Evolutionary conservation across 2,797 vertebrate genomes (phyloP), one percentile per base, ranked within the genome.

Genomic region (Notoglanidium macrostoma): DNA sequence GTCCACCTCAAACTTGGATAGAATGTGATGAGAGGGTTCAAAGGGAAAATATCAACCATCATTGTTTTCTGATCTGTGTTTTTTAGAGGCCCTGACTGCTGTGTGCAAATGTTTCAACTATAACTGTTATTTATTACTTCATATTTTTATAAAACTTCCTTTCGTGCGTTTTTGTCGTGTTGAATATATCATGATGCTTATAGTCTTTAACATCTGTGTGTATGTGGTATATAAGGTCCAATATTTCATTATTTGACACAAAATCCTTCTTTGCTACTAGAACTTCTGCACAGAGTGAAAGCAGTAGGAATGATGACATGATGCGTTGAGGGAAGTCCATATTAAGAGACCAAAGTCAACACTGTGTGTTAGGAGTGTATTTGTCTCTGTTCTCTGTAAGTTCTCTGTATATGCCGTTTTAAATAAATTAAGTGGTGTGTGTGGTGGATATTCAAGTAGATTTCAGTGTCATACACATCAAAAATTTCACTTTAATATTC

Each of bases 51-150:
- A 1, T 8, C 12, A 3, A 17, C 40, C 17, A n/a, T 80, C 21
- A 59, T 46, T 19, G 14, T n/a, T 61, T 61, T n/a, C 14, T 57
- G 8, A 19, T 21, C 4, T 54, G 15, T 17, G 2, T n/a, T 79
- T 46, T 46, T 59, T 26, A 80, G 32, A 80, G 44, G 80, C 40
- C 59, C 80, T 51, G 61, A 65, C 44, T 2, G 44, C 80, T 51
- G 80, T 67, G 61, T 83, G 26, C 44, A 29, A 44, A 21, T 65
- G 32, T 77, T 79, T 59, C 32, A 59, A 26, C 77, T 59, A 55
- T 79, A 79, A 79, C 55, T 83, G 80, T 67, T 83, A 83, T 83
- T 83, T 83, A 83, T 83, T 83, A 83, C 80, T 82, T 80, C 11
- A 1, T 59, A 46, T 82, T 81, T 82, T 51, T 44, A 65, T 65